phyloP scores from a whole-genome alignment of 2,888 invertebrate species.

The Petrophora chlorosata region DNA sequence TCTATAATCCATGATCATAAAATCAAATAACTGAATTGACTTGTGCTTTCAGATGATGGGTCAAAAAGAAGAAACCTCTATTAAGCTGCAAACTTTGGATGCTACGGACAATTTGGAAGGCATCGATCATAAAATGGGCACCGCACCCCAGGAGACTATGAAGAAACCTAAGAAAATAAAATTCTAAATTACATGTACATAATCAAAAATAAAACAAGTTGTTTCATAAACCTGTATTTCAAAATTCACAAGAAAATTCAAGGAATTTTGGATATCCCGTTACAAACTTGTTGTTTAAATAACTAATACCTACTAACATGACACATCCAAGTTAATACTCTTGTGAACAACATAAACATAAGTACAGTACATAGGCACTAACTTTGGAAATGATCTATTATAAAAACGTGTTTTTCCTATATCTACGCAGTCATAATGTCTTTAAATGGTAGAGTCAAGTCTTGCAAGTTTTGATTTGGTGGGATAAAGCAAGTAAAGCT shows the following conservation, averaged over 20 bases:
- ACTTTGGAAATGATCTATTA: too few species aligned
- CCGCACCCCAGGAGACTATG: slow-evolving; percentile 34
- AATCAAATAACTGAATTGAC: slow-evolving; percentile 1
- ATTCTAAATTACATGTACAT: slow-evolving; percentile 49
- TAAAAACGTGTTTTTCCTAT: too few species aligned
- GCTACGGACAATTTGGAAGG: slow-evolving; percentile 70
- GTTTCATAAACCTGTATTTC: slow-evolving; percentile 8
- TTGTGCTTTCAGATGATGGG: slow-evolving; percentile 59
- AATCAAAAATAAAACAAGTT: slow-evolving; percentile 15
- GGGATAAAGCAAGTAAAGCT: too few species aligned
- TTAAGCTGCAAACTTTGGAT: slow-evolving; percentile 73
- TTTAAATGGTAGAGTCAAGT: too few species aligned
- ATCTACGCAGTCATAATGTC: too few species aligned
- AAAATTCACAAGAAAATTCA: background rate
- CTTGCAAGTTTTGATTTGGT: too few species aligned
- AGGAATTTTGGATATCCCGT: slow-evolving; percentile 14
- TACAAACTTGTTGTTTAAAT: slow-evolving; percentile 34
- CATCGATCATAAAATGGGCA: slow-evolving; percentile 52
- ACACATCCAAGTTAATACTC: too few species aligned
- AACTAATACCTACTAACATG: background rate
- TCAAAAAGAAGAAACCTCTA: slow-evolving; percentile 68
- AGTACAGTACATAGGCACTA: too few species aligned
- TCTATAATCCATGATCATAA: too few species aligned
- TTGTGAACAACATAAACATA: too few species aligned
- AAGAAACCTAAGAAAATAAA: slow-evolving; percentile 77